Evolutionary conservation across 2,888 invertebrate species (phyloP), one percentile per base, ranked within the genome.

Genomic region (Pyralis farinalis): DNA sequence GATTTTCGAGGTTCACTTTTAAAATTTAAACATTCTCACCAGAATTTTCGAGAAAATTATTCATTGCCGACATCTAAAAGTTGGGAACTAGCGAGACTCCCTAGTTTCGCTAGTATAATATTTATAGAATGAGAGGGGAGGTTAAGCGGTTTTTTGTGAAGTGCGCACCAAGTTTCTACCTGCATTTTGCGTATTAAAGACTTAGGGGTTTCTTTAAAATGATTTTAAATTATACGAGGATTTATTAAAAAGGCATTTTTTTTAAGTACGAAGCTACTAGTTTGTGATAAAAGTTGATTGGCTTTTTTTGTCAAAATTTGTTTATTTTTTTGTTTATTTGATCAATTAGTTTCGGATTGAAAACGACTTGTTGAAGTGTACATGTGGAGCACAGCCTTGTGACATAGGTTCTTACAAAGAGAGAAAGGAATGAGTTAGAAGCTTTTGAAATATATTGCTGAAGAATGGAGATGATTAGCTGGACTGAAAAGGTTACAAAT

Each of bases 11-110:
- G 47, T 51, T 51, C 44, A 53, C 53, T 51, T 55, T 58, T 53
- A 57, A 63, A 57, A 42, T 44, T 52, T 29, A 37, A 55, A 49
- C 49, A 55, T 57, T 51, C 40, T 21, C 37, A 40, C 40, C 41
- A 28, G 37, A 41, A 37, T 42, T 37, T 40, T 37, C 38, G 11
- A 27, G 43, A 46, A 54, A 58, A 61, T 63, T 63, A 63, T 63
- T 63, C 58, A 61, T 61, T 49, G 55, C 39, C 30, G 33, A 45
- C 40, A 51, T n/a, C 32, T n/a, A 16, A 32, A 32, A 32, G 16
- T 32, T 32, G 16, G 21, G 11, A 37, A 37, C 30, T 31, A 37
- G 29, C 37, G 25, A 7, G 25, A 2, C 25, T 25, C 10, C 16
- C 36, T 36, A 29, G 29, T 20, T 29, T 9, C 9, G 25, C n/a